Evolutionary conservation across 2,113 vertebrate species (phyloP).

Genomic region (Spea bombifrons): DNA sequence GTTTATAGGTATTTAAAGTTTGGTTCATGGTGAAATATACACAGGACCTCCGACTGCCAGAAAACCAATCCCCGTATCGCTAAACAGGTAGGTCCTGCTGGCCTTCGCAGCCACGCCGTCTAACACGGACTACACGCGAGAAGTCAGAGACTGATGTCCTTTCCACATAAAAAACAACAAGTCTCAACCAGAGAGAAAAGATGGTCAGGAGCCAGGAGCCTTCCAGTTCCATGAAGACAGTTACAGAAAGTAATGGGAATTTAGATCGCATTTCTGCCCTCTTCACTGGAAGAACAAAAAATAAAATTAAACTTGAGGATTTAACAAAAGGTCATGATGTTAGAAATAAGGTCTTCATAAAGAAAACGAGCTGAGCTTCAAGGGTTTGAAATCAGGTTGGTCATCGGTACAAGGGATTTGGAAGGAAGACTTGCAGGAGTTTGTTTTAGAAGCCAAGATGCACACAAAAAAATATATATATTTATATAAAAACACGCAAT

Average conservation of each 20-base stretch:
- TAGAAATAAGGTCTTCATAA: conserved; percentile 11
- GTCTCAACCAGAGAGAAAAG: not conserved
- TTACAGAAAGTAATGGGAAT: conserved; percentile 2
- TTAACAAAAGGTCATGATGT: not conserved
- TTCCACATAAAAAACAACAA: not conserved
- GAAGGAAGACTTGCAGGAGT: no score
- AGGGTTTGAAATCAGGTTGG: no score
- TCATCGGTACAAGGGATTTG: no score
- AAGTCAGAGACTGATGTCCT: not conserved
- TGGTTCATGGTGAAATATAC: no score
- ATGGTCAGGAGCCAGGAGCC: conserved; percentile 4
- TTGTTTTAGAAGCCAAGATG: no score
- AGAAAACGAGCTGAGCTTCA: not conserved
- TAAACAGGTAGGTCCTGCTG: conserved; percentile 17
- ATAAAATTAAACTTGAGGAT: not conserved
- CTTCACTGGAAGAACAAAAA: not conserved
- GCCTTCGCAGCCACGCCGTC: conserved; percentile 19
- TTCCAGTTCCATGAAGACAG: conserved; percentile 18
- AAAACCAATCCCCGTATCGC: not conserved
- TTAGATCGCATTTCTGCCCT: not conserved
- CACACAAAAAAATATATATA: no score
- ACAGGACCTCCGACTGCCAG: no score
- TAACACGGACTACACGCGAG: conserved; percentile 14
- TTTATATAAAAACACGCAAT: no score
- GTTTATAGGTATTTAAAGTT: no score